Conservation (phyloP, 2,888 invertebrate genomes). For the Synanthedon andrenaeformis region DNA sequence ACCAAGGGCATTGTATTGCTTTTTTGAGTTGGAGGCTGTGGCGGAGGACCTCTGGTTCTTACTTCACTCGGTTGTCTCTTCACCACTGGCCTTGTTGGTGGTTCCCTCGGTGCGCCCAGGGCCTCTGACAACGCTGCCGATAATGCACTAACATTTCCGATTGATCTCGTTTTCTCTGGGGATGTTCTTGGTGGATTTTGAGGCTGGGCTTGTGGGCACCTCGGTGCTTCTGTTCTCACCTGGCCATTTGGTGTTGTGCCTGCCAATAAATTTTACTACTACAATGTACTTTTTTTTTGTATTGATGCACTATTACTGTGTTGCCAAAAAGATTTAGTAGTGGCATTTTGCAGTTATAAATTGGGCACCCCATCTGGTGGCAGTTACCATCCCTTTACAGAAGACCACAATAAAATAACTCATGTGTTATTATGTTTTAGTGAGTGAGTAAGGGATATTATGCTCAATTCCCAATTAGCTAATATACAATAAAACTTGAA, state of each 20-base stretch:
- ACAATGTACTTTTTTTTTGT: background rate
- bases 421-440: no score
- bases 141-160: conserved; percentile 38
- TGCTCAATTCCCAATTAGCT: no score
- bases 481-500: no score
- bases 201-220: conserved; percentile 39
- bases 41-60: conserved; percentile 79
- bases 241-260: conserved; percentile 53
- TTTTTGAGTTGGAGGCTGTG: conserved; percentile 81
- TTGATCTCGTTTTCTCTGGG: conserved; percentile 38
- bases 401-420: no score
- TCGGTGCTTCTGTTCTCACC: conserved; percentile 44
- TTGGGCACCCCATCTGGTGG: no score
- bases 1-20: conserved; percentile 73
- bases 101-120: conserved; percentile 26
- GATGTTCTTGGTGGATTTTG: conserved; percentile 32
- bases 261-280: conserved; percentile 11
- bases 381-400: no score
- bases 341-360: background rate
- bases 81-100: conserved; percentile 31
- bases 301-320: no score
- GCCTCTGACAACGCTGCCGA: conserved; percentile 53
- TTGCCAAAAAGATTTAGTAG: background rate
- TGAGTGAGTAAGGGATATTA: no score
- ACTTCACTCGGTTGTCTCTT: conserved; percentile 54